phyloP scores from a whole-genome alignment of 2,888 invertebrate genomes.

The Epirrhoe tristata region DNA sequence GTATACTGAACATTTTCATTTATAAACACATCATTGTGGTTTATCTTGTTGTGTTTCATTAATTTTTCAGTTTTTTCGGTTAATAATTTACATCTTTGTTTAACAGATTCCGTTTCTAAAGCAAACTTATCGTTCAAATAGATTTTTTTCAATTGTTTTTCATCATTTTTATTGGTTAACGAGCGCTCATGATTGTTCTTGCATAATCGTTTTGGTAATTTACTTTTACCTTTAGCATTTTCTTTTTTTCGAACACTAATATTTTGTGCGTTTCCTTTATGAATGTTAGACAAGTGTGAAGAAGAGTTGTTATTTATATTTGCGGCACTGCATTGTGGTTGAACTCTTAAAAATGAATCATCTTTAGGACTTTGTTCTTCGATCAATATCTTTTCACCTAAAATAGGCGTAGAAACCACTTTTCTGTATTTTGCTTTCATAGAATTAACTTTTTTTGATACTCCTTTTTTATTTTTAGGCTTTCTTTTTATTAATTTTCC shows the following conservation, averaged over 20 bases:
- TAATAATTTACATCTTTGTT: slow-evolving; percentile 48
- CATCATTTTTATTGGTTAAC: slow-evolving; percentile 21
- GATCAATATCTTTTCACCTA: not conserved
- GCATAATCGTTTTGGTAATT: slow-evolving; percentile 21
- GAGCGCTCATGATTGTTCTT: slow-evolving; percentile 16
- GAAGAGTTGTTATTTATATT: not conserved
- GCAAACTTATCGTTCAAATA: slow-evolving; percentile 46
- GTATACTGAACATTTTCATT: slow-evolving; percentile 46
- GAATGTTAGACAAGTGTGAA: not conserved
- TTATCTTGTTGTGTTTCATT: slow-evolving; percentile 35
- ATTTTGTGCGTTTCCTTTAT: not conserved
- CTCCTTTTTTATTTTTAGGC: slow-evolving; percentile 40
- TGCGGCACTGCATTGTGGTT: not conserved
- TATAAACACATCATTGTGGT: slow-evolving; percentile 27
- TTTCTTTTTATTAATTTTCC: slow-evolving; percentile 67
- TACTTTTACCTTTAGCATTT: slow-evolving; percentile 5
- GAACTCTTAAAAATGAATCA: not conserved
- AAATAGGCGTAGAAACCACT: not conserved
- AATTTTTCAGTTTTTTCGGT: slow-evolving; percentile 43
- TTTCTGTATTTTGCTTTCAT: slow-evolving; percentile 12
- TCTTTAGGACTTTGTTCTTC: not conserved
- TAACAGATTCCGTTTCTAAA: slow-evolving; percentile 46
- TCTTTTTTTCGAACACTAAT: not conserved
- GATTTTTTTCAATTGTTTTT: slow-evolving; percentile 24
- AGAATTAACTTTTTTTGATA: slow-evolving; percentile 29